Percentiles rank a stretch among this genome's conserved stretches.
These are phyloP conservation scores for Brachylomia viminalis DNA, from an alignment of 2,888 invertebrate species.

Conservation along the genomic window DNA sequence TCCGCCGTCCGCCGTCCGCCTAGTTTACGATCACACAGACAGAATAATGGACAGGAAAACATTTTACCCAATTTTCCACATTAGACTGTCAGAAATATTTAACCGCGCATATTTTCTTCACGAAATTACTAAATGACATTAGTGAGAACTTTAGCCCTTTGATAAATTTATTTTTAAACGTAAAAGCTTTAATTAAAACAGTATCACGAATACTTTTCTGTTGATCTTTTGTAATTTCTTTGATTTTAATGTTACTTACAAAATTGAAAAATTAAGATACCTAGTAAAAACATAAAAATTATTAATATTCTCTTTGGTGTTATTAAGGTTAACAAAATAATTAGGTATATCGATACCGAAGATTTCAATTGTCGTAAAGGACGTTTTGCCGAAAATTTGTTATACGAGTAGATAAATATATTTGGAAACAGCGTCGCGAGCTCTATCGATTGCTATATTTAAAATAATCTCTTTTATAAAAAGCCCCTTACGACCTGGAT, in stretches of 20 bases:
- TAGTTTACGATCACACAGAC: constrained; percentile 58
- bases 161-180: constrained; percentile 43
- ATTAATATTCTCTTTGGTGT: no score
- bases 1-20: constrained; percentile 24
- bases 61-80: constrained; percentile 63
- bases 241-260: constrained; percentile 1
- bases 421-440: no score
- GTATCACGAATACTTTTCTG: constrained; percentile 32
- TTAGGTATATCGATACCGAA: no score
- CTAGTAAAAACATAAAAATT: not conserved
- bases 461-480: no score
- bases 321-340: not conserved
- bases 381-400: no score
- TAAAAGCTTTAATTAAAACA: constrained; percentile 38
- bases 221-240: constrained; percentile 29
- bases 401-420: no score
- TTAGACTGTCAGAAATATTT: constrained; percentile 57
- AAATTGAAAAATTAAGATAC: not conserved
- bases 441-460: no score
- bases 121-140: constrained; percentile 57
- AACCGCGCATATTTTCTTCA: constrained; percentile 55
- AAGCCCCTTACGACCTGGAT: no score
- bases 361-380: no score
- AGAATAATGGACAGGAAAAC: constrained; percentile 65
- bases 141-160: constrained; percentile 50